Evolutionary conservation across 2,797 vertebrate genomes (phyloP).

Genomic region (Denticeps clupeoides): DNA sequence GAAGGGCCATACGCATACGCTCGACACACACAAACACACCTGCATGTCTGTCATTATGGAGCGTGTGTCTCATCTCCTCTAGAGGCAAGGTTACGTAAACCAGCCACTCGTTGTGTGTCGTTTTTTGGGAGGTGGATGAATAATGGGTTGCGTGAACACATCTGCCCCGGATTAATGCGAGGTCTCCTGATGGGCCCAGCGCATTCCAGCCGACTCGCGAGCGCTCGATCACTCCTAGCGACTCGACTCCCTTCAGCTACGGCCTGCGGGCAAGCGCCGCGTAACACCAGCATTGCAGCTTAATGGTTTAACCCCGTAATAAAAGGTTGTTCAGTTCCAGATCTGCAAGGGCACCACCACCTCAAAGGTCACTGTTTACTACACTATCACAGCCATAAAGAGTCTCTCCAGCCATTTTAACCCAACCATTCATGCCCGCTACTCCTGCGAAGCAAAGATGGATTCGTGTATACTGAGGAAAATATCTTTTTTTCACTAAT

Average conservation of each 20-base stretch:
- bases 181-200: conserved; percentile 50
- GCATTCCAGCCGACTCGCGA: conserved; percentile 44
- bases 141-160: conserved; percentile 56
- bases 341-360: too few species aligned
- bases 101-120: conserved; percentile 50
- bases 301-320: conserved; percentile 1
- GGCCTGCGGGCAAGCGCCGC: conserved; percentile 42
- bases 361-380: too few species aligned
- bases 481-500: too few species aligned
- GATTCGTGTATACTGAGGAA: too few species aligned
- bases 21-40: too few species aligned
- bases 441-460: too few species aligned
- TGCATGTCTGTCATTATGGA: not conserved
- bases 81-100: conserved; percentile 58
- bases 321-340: too few species aligned
- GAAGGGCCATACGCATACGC: too few species aligned
- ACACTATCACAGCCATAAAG: conserved; percentile 26
- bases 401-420: too few species aligned
- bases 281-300: conserved; percentile 11
- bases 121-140: conserved; percentile 50
- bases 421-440: too few species aligned
- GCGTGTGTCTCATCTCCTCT: conserved; percentile 47
- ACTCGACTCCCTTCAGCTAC: conserved; percentile 46
- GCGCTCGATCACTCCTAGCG: conserved; percentile 42
- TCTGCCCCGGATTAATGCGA: conserved; percentile 57